These are phyloP conservation scores for Geopemphigus sp. DNA, from an alignment of 1,140 invertebrate species.

Conservation along the genomic window DNA sequence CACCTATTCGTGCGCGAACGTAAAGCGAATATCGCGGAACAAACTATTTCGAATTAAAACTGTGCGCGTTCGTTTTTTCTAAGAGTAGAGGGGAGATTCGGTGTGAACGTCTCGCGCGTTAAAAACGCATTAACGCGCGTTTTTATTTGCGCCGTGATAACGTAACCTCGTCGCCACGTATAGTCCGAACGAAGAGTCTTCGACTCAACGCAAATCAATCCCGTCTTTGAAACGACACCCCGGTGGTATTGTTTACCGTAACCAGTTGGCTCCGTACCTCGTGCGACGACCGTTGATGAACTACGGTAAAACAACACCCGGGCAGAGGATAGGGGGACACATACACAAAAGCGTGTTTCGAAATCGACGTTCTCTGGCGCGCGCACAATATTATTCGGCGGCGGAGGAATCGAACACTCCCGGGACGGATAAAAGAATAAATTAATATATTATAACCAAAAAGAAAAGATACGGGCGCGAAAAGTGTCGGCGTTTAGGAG, in stretches of 20 bases:
- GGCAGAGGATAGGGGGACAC: too few species aligned
- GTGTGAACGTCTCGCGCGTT: too few species aligned
- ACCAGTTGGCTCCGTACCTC: too few species aligned
- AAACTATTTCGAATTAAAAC: too few species aligned
- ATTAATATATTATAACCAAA: neutral
- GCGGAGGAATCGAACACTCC: neutral
- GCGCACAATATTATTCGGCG: too few species aligned
- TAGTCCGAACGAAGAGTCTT: neutral
- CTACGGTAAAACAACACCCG: too few species aligned
- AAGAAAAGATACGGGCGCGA: neutral
- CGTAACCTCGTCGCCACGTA: neutral
- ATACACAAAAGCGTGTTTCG: neutral
- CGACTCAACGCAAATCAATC: neutral
- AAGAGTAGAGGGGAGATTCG: neutral
- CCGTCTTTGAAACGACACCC: neutral
- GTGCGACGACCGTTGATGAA: too few species aligned
- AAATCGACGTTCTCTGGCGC: too few species aligned
- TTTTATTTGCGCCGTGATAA: neutral
- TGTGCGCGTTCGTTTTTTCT: too few species aligned
- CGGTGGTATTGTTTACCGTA: constrained; percentile 1
- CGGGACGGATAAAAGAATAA: neutral
- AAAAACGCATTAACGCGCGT: neutral
- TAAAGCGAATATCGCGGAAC: too few species aligned
- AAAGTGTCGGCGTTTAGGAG: neutral
- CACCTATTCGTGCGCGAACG: too few species aligned